These are phyloP conservation scores for Odontothrips loti DNA, from an alignment of 2,888 invertebrate species.

Conservation along the genomic window DNA sequence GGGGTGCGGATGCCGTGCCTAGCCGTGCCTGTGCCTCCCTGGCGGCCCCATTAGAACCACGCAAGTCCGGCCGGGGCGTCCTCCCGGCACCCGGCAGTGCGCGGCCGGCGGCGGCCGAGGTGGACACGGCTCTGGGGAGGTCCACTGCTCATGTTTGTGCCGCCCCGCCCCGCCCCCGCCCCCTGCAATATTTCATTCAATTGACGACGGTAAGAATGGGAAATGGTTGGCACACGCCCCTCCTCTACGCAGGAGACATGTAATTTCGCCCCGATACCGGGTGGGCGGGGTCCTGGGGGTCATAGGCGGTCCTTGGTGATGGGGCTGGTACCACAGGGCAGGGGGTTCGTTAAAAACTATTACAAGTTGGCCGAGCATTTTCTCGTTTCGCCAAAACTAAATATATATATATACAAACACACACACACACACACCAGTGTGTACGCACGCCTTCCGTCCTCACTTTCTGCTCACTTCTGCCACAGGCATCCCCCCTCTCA, in stretches of 20 bases:
- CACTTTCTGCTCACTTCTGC: background rate
- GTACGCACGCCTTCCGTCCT: no score
- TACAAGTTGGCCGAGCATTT: no score
- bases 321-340: no score
- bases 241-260: constrained; percentile 4
- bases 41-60: background rate
- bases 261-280: constrained; percentile 3
- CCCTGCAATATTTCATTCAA: constrained; percentile 23
- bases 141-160: background rate
- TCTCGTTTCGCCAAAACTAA: no score
- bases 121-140: background rate
- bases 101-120: background rate
- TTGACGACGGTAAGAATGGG: constrained; percentile 3
- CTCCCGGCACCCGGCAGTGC: background rate
- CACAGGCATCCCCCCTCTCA: background rate
- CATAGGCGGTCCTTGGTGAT: no score
- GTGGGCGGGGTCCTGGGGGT: background rate
- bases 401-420: no score
- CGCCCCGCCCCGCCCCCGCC: background rate
- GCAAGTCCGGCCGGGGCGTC: background rate
- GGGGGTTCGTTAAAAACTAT: no score
- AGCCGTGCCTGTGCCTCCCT: no score
- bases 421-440: no score
- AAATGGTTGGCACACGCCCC: background rate
- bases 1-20: no score